These are phyloP conservation scores for Synanthedon andrenaeformis DNA, from an alignment of 2,888 invertebrate genomes.

Conservation along the genomic window DNA sequence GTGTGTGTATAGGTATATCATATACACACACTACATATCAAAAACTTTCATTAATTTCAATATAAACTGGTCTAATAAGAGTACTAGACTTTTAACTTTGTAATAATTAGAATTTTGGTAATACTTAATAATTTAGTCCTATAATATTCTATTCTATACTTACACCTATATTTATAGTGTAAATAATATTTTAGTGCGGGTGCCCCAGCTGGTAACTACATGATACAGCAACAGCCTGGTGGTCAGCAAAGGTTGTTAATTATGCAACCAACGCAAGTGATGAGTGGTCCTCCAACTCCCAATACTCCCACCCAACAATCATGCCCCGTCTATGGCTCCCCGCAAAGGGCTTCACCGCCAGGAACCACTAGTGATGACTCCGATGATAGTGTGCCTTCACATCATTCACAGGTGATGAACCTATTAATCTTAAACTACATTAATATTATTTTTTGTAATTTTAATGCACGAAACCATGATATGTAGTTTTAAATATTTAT, in stretches of 20 bases:
- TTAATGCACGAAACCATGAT: neutral
- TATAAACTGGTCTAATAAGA: too few species aligned
- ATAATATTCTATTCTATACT: too few species aligned
- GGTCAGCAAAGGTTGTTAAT: conserved; percentile 66
- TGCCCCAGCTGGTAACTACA: conserved; percentile 71
- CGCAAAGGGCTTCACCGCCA: conserved; percentile 75
- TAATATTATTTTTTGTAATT: neutral
- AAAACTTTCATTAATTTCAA: neutral
- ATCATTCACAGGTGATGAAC: conserved; percentile 62
- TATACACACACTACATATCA: neutral
- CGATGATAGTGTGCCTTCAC: conserved; percentile 81
- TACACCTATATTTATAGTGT: too few species aligned
- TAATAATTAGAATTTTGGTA: too few species aligned
- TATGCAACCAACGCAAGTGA: conserved; percentile 62
- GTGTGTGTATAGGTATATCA: neutral
- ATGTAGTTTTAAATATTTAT: neutral
- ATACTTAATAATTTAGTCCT: too few species aligned
- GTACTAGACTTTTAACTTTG: too few species aligned
- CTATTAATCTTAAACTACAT: too few species aligned
- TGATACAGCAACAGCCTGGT: conserved; percentile 71
- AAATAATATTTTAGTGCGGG: conserved; percentile 35
- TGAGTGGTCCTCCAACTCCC: conserved; percentile 58
- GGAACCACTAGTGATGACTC: conserved; percentile 88
- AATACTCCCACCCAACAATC: conserved; percentile 49
- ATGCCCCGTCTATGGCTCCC: conserved; percentile 63